Evolutionary conservation across 92 coral and sea anemone species (phyloP).

Genomic region (Hydrozoanthus gracilis): DNA sequence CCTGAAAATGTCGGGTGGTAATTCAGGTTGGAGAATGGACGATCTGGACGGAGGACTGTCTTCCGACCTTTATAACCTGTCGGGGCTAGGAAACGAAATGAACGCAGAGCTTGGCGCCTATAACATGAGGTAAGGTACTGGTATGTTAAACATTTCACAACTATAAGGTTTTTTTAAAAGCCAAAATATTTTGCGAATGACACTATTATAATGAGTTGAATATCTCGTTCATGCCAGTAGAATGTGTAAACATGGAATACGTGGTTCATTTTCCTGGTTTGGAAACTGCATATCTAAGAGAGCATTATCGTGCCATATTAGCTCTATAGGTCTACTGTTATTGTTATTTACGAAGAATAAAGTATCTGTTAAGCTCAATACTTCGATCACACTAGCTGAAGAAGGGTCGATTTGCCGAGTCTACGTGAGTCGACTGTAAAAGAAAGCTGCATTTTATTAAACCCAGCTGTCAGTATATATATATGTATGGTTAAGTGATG

Average conservation of each 20-base stretch:
- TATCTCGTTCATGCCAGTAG: too few relatives aligned
- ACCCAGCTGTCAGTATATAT: background rate
- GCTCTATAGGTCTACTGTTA: too few relatives aligned
- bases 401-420: background rate
- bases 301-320: too few relatives aligned
- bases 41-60: constrained; percentile 84
- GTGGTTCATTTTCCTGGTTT: too few relatives aligned
- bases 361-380: background rate
- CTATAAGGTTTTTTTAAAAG: background rate
- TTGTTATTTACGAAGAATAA: constrained; percentile 11
- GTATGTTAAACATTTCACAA: background rate
- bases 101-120: constrained; percentile 84
- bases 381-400: background rate
- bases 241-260: too few relatives aligned
- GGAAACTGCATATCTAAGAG: too few relatives aligned
- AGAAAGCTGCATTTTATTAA: background rate
- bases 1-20: constrained; percentile 58
- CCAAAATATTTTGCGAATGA: too few relatives aligned
- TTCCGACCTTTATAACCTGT: constrained; percentile 86
- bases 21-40: constrained; percentile 87
- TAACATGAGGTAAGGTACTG: constrained; percentile 81
- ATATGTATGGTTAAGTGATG: background rate
- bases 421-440: background rate
- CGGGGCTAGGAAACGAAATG: constrained; percentile 94
- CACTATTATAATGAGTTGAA: too few relatives aligned